phyloP scores from a whole-genome alignment of 2,888 invertebrate species.

The Drosophila differens region DNA sequence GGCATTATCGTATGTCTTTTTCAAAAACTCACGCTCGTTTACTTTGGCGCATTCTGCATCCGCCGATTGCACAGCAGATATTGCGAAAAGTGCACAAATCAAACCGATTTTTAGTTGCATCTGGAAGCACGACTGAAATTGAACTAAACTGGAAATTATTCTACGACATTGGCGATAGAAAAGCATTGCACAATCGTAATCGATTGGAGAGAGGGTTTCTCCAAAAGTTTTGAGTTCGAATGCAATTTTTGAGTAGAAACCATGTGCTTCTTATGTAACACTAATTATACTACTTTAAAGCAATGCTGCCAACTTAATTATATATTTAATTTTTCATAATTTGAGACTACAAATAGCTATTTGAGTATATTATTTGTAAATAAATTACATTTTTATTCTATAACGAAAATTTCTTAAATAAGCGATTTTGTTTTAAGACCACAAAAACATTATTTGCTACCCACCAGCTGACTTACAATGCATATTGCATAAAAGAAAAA shows the following conservation, averaged over 20 bases:
- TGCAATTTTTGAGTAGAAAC: neutral
- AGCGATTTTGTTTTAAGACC: neutral
- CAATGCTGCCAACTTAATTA: neutral
- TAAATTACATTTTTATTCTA: neutral
- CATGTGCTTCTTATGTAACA: too few species aligned
- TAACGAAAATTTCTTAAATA: neutral
- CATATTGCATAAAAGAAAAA: conserved; percentile 49
- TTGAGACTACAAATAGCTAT: neutral
- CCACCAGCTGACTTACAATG: neutral
- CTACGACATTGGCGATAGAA: conserved; percentile 3
- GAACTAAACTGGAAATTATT: conserved; percentile 50
- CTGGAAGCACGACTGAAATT: conserved; percentile 34
- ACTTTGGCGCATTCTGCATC: conserved; percentile 46
- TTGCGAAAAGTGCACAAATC: conserved; percentile 27
- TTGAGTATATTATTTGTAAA: neutral
- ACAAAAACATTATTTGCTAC: conserved; percentile 18
- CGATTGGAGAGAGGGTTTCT: conserved; percentile 28
- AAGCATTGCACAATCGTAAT: conserved; percentile 5
- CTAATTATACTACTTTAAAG: too few species aligned
- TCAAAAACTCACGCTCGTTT: conserved; percentile 39
- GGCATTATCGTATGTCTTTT: conserved; percentile 23
- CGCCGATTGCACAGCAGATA: conserved; percentile 16
- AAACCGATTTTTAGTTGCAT: conserved; percentile 50
- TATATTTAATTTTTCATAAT: neutral
- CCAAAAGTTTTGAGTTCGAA: conserved; percentile 2